Percentiles rank a stretch among this genome's conserved stretches.
phyloP scores from a whole-genome alignment of 1,140 invertebrate species.

The Yoshiicerus persimilis region DNA sequence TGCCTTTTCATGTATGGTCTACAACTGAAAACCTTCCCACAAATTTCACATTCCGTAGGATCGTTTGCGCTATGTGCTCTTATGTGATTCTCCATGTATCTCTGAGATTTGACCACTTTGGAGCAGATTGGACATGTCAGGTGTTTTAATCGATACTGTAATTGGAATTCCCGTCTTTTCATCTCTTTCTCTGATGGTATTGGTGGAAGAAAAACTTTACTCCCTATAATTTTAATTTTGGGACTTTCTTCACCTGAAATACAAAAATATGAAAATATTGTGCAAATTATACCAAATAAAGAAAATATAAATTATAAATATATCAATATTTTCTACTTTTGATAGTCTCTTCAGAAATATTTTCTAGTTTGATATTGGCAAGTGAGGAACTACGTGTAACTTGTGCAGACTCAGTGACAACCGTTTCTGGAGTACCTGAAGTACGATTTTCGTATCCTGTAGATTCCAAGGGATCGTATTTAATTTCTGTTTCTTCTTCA shows the following conservation, averaged over 20 bases:
- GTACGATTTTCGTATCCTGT: too few relatives aligned
- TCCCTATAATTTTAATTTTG: too few relatives aligned
- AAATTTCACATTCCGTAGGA: not conserved
- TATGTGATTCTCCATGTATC: not conserved
- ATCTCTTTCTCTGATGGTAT: too few relatives aligned
- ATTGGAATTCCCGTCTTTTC: not conserved
- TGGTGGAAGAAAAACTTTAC: too few relatives aligned
- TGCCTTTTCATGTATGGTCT: too few relatives aligned
- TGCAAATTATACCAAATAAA: too few relatives aligned
- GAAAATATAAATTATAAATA: too few relatives aligned
- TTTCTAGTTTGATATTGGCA: not conserved
- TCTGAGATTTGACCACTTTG: not conserved
- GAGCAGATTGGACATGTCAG: not conserved
- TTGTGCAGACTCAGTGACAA: too few relatives aligned
- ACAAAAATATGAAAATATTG: too few relatives aligned
- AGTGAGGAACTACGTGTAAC: too few relatives aligned
- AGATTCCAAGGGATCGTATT: not conserved
- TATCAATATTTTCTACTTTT: not conserved
- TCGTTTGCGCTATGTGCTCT: not conserved
- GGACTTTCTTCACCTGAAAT: too few relatives aligned
- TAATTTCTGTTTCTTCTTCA: not conserved
- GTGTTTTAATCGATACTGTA: not conserved
- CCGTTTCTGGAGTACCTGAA: too few relatives aligned
- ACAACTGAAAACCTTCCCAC: not conserved
- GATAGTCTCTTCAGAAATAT: not conserved